Percentiles rank a stretch among this genome's conserved stretches.
These are phyloP conservation scores for Penelope pileata DNA, from an alignment of 2,113 vertebrate species.

Conservation along the genomic window DNA sequence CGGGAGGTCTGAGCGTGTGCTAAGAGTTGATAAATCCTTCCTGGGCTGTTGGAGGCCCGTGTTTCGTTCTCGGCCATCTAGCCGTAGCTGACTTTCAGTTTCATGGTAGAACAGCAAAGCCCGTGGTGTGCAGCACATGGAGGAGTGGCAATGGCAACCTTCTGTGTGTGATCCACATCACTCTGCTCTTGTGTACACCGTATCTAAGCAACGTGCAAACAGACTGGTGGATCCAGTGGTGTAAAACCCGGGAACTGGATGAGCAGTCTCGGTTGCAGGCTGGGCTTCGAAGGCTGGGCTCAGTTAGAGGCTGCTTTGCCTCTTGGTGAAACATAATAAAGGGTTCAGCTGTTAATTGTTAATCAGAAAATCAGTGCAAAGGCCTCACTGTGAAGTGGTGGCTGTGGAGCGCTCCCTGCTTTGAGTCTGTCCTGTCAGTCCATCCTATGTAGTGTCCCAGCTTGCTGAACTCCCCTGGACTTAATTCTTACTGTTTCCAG, in stretches of 20 bases:
- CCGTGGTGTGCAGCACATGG: background rate
- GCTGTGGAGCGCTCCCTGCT: background rate
- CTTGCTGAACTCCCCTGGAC: background rate
- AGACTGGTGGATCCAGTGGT: background rate
- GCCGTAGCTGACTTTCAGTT: background rate
- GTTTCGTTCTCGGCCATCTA: background rate
- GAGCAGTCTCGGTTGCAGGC: background rate
- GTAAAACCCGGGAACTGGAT: background rate
- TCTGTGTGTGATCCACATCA: fast-evolving
- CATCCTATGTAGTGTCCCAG: background rate
- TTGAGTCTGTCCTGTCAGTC: background rate
- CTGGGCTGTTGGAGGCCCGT: fast-evolving
- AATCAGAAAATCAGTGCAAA: slow-evolving; percentile 15
- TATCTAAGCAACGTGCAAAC: background rate
- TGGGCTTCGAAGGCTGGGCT: background rate
- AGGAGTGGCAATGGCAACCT: background rate
- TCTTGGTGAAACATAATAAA: background rate
- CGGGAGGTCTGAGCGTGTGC: background rate
- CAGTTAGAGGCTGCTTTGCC: background rate
- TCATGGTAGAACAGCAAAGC: background rate
- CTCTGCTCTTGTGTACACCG: background rate
- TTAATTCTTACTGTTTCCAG: background rate
- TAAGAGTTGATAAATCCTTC: background rate
- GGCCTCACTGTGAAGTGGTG: background rate
- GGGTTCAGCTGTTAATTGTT: background rate